A percentile compares a stretch with the other conserved stretches of the same genome.
phyloP scores from a whole-genome alignment of 2,797 vertebrate genomes.

The Pseudochaenichthys georgianus region DNA sequence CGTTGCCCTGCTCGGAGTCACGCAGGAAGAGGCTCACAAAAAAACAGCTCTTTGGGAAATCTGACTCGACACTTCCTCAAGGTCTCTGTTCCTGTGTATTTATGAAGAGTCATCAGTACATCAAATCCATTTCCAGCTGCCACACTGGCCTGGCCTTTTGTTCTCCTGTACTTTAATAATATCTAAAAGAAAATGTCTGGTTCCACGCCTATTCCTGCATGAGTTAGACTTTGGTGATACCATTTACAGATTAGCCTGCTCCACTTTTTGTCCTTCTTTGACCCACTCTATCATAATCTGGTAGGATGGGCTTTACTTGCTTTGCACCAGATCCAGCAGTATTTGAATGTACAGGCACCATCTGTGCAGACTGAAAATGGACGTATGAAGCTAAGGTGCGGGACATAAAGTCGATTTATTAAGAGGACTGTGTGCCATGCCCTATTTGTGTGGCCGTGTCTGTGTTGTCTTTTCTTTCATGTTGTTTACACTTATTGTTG shows the following conservation, averaged over 20 bases:
- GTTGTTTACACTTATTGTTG: too few species aligned
- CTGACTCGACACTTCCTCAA: constrained; percentile 75
- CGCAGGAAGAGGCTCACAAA: constrained; percentile 61
- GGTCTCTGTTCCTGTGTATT: constrained; percentile 54
- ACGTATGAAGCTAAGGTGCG: too few species aligned
- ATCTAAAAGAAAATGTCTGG: background rate
- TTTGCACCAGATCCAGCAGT: background rate
- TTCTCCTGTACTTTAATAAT: background rate
- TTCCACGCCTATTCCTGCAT: background rate
- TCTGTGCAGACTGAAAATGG: background rate
- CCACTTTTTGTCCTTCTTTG: background rate
- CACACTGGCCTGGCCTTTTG: background rate
- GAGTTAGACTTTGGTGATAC: background rate
- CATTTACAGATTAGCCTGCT: background rate
- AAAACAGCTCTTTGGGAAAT: constrained; percentile 56
- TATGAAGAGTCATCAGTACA: constrained; percentile 34
- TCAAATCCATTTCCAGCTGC: constrained; percentile 4
- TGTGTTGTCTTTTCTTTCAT: too few species aligned
- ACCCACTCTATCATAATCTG: background rate
- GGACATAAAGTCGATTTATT: too few species aligned
- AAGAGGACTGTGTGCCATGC: too few species aligned
- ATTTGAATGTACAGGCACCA: background rate
- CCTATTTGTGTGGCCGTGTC: too few species aligned
- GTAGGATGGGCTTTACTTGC: background rate
- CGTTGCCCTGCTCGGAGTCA: constrained; percentile 54